Base-by-base conservation (phyloP, 2,888 invertebrate genomes). In the Caenorhabditis panamensis region DNA sequence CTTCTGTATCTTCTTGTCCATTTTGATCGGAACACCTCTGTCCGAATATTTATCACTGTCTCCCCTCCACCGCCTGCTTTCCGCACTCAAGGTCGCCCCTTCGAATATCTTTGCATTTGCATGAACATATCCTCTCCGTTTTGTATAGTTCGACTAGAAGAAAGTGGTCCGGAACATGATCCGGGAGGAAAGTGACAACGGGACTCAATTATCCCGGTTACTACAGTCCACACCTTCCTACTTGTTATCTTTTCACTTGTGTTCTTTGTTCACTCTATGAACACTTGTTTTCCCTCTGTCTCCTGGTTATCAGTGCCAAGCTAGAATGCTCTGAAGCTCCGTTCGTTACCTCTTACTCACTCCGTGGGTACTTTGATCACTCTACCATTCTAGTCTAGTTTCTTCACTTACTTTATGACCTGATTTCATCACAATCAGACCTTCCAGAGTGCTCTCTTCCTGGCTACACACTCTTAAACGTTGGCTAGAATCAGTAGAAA, bases 31-130 rank as follows among this genome's bases (percentile, higher is more conserved):
- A 66, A 66, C 59, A 59, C 66, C 59, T 59, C 63, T 58, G 36
- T 66, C 44, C 66, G 61, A 66, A 66, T 75, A 66, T 75, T 67
- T 75, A 75, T 75, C 75, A 66, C 75, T 66, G 36, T 58, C 71
- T 51, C 54, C 58, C 37, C 63, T 66, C 59, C 59, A 51, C 73
- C 63, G 53, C 44, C 72, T 64, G 72, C 72, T 64, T 73, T 49
- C 72, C 58, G 47, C 37, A 63, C 72, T 64, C 72, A 73, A 73
- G 72, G 72, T 73, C 72, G 64, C 49, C 26, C 22, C 37, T 63
- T 54, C 62, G 64, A 63, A 72, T 64, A 73, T 64, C 44, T 64
- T 26, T 56, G 56, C 72, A 63, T 73, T 73, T 73, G 37, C 72
- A 64, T 73, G 64, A 58, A 72, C 37, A 63, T 72, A 61, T 63